Conservation (phyloP, 2,888 invertebrate genomes). For the Clunio marinus region DNA sequence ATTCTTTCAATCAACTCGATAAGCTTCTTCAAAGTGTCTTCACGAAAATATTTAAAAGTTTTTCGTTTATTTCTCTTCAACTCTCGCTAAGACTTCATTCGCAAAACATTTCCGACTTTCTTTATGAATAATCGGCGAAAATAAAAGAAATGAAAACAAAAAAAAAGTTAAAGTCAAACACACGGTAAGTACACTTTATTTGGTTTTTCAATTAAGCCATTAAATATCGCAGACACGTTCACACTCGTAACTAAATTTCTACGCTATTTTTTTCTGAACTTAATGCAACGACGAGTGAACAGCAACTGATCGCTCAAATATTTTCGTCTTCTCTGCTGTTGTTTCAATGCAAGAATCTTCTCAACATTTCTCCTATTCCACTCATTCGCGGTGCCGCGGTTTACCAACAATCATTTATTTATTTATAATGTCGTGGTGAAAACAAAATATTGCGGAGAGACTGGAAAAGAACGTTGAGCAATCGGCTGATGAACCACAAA, state of each 20-base stretch:
- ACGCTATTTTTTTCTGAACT: constrained; percentile 8
- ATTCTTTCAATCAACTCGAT: neutral
- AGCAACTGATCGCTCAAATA: constrained; percentile 31
- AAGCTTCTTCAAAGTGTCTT: neutral
- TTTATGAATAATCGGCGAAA: neutral
- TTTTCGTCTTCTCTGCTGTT: neutral
- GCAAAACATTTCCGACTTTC: neutral
- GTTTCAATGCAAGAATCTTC: neutral
- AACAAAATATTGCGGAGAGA: constrained; percentile 9
- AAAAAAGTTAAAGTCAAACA: no score
- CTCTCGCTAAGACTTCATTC: no score
- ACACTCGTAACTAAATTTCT: neutral
- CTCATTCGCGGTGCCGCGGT: constrained; percentile 6
- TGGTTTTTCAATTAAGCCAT: constrained; percentile 3
- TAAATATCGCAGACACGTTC: neutral
- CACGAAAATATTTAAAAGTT: neutral
- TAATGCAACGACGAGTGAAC: constrained; percentile 18
- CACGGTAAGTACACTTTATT: no score
- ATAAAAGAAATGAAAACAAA: neutral
- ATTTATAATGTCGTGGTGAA: no score
- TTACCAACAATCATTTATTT: neutral
- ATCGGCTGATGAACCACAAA: no score
- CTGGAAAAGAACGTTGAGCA: neutral
- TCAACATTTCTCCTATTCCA: constrained; percentile 13
- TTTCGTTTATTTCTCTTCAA: no score